Evolutionary conservation across 2,888 invertebrate species (phyloP), one percentile per base, ranked within the genome.

Genomic region (Aphelenchoides bicaudatus): DNA sequence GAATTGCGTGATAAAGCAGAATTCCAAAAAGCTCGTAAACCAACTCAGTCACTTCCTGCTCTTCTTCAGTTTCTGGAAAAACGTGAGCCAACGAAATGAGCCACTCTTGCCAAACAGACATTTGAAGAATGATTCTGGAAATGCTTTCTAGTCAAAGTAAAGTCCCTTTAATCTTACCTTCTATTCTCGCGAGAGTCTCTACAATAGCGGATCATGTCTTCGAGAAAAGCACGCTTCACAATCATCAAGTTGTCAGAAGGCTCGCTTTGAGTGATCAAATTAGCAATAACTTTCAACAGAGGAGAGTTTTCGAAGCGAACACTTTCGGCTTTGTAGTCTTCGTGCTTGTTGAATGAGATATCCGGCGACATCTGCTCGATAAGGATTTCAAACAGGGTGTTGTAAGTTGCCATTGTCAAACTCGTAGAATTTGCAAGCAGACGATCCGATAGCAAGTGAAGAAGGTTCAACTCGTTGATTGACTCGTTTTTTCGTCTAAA

Each of bases 61-160:
- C 68, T 5, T 66, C 58, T 6, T 68, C 68, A 25, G 58, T 64
- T 13, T 90, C 89, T 0, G 96, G 96, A 81, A 93, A 94, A 67
- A 98, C 92, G 81, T 94, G 94, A 27, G 94, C 91, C 67, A 83
- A 74, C 3, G 94, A 93, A 72, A 98, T 96, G 10, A 99, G 84
- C 98, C 98, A 99, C 79, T 93, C 96, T 81, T 86, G 83, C 98
- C 98, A 99, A 0, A 99, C 98, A 0, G 96, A 96, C 98, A 99
- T 98, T 83, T 98, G 98, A 39, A 98, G 84, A 13, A 99, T 92
- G 0, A 93, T 96, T 65, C 83, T 81, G 65, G 37, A 69, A 57
- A 21, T 52, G 23, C 10, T 5, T 30, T 8, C 28, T 6, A 29
- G 21, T 51, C 25, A 54, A 62, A 34, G 27, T 60, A 31, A 8